phyloP scores from a whole-genome alignment of 2,888 invertebrate genomes.

The Rhodophaea formosa region DNA sequence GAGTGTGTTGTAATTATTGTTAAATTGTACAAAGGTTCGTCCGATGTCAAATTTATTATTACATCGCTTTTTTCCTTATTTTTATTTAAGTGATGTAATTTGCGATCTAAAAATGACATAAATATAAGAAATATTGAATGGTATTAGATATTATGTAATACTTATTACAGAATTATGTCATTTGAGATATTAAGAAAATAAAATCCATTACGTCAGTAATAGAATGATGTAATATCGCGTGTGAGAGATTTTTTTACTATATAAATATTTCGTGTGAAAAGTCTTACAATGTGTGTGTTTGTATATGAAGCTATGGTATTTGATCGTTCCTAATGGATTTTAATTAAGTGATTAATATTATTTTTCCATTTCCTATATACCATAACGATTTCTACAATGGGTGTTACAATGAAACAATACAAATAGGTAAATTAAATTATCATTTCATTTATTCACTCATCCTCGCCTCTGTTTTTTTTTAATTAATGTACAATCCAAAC shows the following conservation, averaged over 20 bases:
- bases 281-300: too few species aligned
- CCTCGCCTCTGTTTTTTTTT: slow-evolving; percentile 66
- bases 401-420: slow-evolving; percentile 8
- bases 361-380: too few species aligned
- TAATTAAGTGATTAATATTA: too few species aligned
- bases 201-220: not conserved
- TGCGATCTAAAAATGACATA: not conserved
- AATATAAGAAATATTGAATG: not conserved
- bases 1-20: too few species aligned
- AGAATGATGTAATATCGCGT: not conserved
- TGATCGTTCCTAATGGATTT: too few species aligned
- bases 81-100: not conserved
- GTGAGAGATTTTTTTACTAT: not conserved
- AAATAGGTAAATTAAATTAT: slow-evolving; percentile 41
- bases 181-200: not conserved
- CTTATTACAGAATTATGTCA: not conserved
- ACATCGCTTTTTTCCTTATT: too few species aligned
- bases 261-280: not conserved
- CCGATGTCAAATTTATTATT: too few species aligned
- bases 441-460: slow-evolving; percentile 77
- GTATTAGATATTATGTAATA: not conserved
- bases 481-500: slow-evolving; percentile 72
- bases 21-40: too few species aligned
- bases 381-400: too few species aligned
- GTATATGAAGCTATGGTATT: too few species aligned